A percentile compares a stretch with the other conserved stretches of the same genome.
Conservation (phyloP, 2,888 invertebrate species). For the Tryphoninae sp. region DNA sequence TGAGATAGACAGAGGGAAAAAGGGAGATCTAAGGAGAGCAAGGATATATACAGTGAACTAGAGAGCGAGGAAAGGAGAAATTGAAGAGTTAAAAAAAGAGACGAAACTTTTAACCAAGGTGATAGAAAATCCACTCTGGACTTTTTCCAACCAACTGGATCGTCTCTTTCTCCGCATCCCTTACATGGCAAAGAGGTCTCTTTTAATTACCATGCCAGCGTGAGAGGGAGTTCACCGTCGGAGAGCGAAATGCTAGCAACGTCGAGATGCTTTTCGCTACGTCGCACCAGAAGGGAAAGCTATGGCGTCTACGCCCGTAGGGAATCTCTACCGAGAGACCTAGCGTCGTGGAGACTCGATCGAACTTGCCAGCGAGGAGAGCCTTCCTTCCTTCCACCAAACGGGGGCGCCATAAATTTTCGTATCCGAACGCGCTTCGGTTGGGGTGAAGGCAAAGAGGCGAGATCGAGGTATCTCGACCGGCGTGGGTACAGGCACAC, state of each 20-base stretch:
- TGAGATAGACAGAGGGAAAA: constrained; percentile 1
- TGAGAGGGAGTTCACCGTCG: constrained; percentile 48
- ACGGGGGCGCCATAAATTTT: constrained; percentile 60
- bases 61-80: constrained; percentile 22
- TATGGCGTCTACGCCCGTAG: constrained; percentile 45
- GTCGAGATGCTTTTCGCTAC: constrained; percentile 37
- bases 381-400: constrained; percentile 49
- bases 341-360: constrained; percentile 52
- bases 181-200: constrained; percentile 35
- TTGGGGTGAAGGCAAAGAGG: constrained; percentile 42
- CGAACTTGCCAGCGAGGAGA: constrained; percentile 58
- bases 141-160: not conserved
- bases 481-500: too few relatives aligned
- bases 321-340: constrained; percentile 49
- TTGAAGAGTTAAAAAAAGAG: not conserved
- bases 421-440: constrained; percentile 49
- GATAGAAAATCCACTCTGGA: too few relatives aligned
- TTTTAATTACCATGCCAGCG: constrained; percentile 63
- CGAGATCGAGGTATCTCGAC: constrained; percentile 49
- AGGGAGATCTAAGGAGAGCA: not conserved
- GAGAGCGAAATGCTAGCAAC: constrained; percentile 25
- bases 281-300: constrained; percentile 27
- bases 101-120: too few relatives aligned
- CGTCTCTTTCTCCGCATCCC: not conserved
- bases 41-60: too few relatives aligned